Conservation (phyloP, 2,797 vertebrate genomes). For the Merluccius polli region DNA sequence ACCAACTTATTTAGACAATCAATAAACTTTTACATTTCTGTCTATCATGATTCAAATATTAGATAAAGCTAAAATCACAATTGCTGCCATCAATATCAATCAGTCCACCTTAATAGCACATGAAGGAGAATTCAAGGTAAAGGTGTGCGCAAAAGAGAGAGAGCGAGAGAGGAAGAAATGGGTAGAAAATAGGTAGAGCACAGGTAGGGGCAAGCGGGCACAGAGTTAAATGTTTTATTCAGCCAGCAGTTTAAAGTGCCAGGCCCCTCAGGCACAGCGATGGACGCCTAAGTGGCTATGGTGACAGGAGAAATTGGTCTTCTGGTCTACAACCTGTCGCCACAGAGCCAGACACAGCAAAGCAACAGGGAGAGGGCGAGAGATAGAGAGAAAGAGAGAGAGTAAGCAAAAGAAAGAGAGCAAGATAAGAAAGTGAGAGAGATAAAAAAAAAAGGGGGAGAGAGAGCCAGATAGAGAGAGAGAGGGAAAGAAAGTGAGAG, state of each 20-base stretch:
- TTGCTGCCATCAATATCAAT: background rate
- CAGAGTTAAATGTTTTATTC: constrained; percentile 99
- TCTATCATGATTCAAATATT: background rate
- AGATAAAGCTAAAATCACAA: background rate
- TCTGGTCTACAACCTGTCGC: constrained; percentile 97
- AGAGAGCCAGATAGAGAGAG: constrained; percentile 32
- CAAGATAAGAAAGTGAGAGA: constrained; percentile 7
- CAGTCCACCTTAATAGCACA: background rate
- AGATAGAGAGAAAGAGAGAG: constrained; percentile 15
- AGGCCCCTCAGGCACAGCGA: constrained; percentile 83
- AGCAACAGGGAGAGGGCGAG: constrained; percentile 37
- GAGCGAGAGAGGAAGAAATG: constrained; percentile 16
- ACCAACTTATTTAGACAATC: background rate
- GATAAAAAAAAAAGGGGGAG: background rate
- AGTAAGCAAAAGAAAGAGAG: constrained; percentile 12
- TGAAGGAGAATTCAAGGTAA: background rate
- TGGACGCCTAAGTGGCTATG: constrained; percentile 98
- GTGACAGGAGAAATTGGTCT: constrained; percentile 99
- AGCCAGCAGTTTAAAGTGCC: constrained; percentile 97
- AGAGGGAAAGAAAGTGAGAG: constrained; percentile 7
- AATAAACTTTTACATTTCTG: background rate
- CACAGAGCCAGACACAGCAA: constrained; percentile 82
- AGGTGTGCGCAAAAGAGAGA: background rate
- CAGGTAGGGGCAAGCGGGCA: constrained; percentile 77
- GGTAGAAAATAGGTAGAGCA: background rate